phyloP scores from a whole-genome alignment of 2,797 vertebrate genomes.

The Rhodeus uyekii region DNA sequence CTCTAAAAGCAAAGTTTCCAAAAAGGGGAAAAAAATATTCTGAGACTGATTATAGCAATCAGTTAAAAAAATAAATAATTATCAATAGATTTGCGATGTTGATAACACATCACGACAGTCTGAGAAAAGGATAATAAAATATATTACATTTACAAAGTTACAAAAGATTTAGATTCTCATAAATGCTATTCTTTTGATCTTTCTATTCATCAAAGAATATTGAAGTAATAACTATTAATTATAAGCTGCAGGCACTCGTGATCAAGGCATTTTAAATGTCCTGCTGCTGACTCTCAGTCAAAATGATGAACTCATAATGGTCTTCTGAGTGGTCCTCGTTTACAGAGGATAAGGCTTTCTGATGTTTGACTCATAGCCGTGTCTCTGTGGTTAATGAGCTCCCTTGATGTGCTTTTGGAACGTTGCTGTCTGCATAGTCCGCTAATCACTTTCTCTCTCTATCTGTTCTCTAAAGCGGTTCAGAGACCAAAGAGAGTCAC shows the following conservation, averaged over 20 bases:
- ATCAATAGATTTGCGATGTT: neutral
- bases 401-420: conserved; percentile 16
- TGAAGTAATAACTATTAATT: neutral
- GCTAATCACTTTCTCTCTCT: conserved; percentile 9
- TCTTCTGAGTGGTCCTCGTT: conserved; percentile 30
- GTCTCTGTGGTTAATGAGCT: conserved; percentile 15
- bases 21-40: no score
- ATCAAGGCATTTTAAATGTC: conserved; percentile 17
- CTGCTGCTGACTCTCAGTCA: conserved; percentile 15
- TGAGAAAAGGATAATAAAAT: neutral
- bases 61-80: no score
- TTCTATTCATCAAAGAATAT: neutral
- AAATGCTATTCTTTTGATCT: neutral
- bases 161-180: neutral
- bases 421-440: neutral
- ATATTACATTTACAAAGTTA: neutral
- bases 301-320: neutral
- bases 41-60: no score
- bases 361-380: conserved; percentile 12
- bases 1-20: neutral
- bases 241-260: neutral
- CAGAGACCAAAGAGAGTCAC: neutral
- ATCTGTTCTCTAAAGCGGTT: neutral
- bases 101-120: neutral
- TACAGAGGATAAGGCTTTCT: conserved; percentile 10